phyloP scores from a whole-genome alignment of 2,888 invertebrate genomes.

The Epirrhoe tristata region DNA sequence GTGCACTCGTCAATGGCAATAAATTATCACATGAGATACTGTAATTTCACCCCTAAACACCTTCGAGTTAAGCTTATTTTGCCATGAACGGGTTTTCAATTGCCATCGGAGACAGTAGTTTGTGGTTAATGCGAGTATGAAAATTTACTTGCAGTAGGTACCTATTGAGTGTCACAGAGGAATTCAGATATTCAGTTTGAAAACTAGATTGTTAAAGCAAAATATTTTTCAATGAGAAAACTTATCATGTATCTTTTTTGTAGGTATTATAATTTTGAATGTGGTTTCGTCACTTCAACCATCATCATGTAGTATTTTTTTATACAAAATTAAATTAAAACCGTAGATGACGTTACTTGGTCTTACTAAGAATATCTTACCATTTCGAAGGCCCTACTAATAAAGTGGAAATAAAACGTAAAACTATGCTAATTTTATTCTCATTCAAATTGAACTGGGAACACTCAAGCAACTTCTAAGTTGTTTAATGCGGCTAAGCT shows the following conservation, averaged over 20 bases:
- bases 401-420: background rate
- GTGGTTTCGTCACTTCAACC: no score
- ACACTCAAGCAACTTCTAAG: constrained; percentile 41
- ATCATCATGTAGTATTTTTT: no score
- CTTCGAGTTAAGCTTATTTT: constrained; percentile 38
- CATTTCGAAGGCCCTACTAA: background rate
- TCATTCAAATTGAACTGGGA: constrained; percentile 30
- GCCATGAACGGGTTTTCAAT: constrained; percentile 21
- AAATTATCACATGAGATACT: constrained; percentile 49
- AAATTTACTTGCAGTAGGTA: constrained; percentile 15
- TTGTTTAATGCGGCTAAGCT: constrained; percentile 44
- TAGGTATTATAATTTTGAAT: no score
- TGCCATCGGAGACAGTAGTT: constrained; percentile 32
- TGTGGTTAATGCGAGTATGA: constrained; percentile 21
- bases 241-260: no score
- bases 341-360: background rate
- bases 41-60: constrained; percentile 50
- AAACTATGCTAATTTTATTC: constrained; percentile 35
- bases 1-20: constrained; percentile 59
- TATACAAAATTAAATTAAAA: no score
- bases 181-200: background rate
- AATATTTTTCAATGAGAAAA: no score
- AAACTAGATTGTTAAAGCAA: background rate
- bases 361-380: background rate
- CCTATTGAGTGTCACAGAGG: background rate